Evolutionary conservation across 2,888 invertebrate genomes (phyloP), one percentile per base, ranked within the genome.

Genomic region (Hipparchia sbordonii): DNA sequence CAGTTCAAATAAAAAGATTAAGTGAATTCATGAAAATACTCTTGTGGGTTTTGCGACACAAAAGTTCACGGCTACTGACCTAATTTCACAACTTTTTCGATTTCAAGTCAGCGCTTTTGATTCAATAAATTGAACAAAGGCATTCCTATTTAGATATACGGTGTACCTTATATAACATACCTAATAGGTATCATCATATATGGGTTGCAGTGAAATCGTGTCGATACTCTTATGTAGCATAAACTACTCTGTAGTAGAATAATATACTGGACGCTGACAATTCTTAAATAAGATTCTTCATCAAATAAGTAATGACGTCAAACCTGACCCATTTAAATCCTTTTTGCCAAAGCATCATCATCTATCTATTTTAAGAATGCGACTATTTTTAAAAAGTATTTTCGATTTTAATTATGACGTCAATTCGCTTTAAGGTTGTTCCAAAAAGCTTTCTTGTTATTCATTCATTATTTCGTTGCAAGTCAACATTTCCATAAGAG

Each of bases 251-350:
- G 23, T 23, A 23, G 23, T 23, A 12, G 39, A 60, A 6, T 56
- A n/a, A 7, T 56, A 33, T 33, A 59, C 8, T 61, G 60, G 54
- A 39, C 46, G 45, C 12, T 45, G 54, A 54, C 62, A 33, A 39
- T 52, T 52, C 57, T 1, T 8, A 62, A 70, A 52, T 63, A 61
- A 63, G 10, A 46, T 62, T 70, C 62, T 56, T 56, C 57, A 57
- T 57, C 57, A 57, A n/a, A 56, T 13, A 56, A 12, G 52, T 52
- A 13, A 23, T 70, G 70, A 70, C 62, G 71, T 71, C 71, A 71
- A 70, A 71, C 67, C 48, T 76, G 75, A 78, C 67, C 62, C 56
- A 70, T 63, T 70, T 62, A 54, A 62, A 70, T 54, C 13, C 5
- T 54, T 46, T 46, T 52, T 46, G 54, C 56, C 54, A 70, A 54